phyloP scores from a whole-genome alignment of 2,113 vertebrate species.

The Otus sunia region DNA sequence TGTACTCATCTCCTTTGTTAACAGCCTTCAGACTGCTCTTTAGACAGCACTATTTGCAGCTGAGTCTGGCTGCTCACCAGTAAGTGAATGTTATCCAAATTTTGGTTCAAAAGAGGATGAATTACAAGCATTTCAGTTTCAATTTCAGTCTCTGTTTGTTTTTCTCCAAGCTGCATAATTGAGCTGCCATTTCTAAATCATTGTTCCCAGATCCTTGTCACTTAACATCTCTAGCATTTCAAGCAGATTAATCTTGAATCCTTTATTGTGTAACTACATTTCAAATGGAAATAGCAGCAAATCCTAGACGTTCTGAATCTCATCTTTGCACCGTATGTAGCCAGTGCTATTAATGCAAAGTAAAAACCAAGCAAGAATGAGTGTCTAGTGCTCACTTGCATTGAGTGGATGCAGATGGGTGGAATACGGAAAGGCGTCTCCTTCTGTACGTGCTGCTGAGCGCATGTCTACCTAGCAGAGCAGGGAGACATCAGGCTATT shows the following conservation, averaged over 20 bases:
- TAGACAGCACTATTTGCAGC: neutral
- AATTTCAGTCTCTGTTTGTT: slow-evolving; percentile 37
- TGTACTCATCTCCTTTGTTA: neutral
- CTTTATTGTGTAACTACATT: slow-evolving; percentile 1
- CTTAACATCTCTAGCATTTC: slow-evolving; percentile 35
- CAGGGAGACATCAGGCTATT: neutral
- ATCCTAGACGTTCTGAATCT: neutral
- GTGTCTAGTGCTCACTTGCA: neutral
- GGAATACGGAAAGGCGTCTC: neutral
- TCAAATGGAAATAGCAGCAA: slow-evolving; percentile 27
- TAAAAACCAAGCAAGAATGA: neutral
- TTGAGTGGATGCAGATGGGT: neutral
- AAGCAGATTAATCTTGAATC: slow-evolving; percentile 26
- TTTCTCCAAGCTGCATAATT: slow-evolving; percentile 32
- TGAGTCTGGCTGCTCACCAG: slow-evolving; percentile 14
- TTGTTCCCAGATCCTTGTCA: slow-evolving; percentile 33
- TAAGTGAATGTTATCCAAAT: neutral
- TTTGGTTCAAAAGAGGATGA: neutral
- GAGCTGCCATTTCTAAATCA: slow-evolving; percentile 36
- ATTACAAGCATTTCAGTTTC: slow-evolving; percentile 47
- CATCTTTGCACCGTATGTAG: neutral
- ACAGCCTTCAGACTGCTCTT: neutral
- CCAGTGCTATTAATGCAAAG: neutral
- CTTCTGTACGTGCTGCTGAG: neutral
- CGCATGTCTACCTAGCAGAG: neutral